Evolutionary conservation across 2,888 invertebrate genomes (phyloP).

Genomic region (Diadromus collaris): DNA sequence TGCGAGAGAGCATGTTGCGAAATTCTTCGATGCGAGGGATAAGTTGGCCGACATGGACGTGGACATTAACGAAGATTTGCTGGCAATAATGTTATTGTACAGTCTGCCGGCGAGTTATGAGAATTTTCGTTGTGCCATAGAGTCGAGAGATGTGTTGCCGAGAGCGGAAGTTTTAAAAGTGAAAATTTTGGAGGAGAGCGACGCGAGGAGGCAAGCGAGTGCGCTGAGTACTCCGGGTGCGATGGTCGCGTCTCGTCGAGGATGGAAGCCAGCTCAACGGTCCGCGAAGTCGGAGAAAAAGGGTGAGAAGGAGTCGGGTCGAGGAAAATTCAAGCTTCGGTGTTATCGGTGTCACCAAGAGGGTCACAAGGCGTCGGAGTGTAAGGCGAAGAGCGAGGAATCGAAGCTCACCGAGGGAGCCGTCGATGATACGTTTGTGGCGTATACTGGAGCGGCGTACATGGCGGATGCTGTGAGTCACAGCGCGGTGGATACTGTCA

Average conservation of each 20-base stretch:
- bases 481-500: too few species aligned
- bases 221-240: too few species aligned
- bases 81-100: slow-evolving; percentile 73
- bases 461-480: too few species aligned
- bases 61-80: slow-evolving; percentile 69
- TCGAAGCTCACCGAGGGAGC: not conserved
- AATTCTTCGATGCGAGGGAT: slow-evolving; percentile 72
- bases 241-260: too few species aligned
- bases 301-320: too few species aligned
- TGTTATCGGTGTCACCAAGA: too few species aligned
- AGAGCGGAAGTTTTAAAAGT: slow-evolving; percentile 65
- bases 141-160: slow-evolving; percentile 73
- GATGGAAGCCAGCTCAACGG: too few species aligned
- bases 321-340: not conserved
- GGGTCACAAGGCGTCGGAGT: not conserved
- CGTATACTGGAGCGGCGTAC: not conserved
- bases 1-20: slow-evolving; percentile 71
- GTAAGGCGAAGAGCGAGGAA: not conserved
- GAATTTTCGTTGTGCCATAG: slow-evolving; percentile 73
- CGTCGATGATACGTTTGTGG: slow-evolving; percentile 15
- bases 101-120: slow-evolving; percentile 72
- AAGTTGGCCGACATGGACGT: slow-evolving; percentile 72
- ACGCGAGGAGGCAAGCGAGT: too few species aligned
- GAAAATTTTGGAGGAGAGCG: too few species aligned
- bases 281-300: too few species aligned